A percentile compares a stretch with the other conserved stretches of the same genome.
These are phyloP conservation scores for Butorides virescens DNA, from an alignment of 2,113 vertebrate genomes.

Conservation along the genomic window DNA sequence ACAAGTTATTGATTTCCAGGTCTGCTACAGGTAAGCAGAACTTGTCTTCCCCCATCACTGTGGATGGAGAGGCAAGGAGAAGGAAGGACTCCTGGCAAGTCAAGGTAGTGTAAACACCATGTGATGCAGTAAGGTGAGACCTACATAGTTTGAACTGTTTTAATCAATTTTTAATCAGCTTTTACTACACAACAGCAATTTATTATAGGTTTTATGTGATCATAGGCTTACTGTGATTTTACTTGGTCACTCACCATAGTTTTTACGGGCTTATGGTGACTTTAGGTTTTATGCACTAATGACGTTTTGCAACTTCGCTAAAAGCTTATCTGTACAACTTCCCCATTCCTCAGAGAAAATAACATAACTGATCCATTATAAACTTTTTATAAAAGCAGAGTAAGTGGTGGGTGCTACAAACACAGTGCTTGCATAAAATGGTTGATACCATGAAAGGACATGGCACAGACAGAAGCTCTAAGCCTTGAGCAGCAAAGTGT, in stretches of 20 bases:
- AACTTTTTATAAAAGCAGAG: background rate
- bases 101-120: background rate
- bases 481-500: background rate
- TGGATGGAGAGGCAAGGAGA: background rate
- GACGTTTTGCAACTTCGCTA: background rate
- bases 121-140: background rate
- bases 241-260: background rate
- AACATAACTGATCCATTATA: background rate
- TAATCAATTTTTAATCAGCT: conserved; percentile 49
- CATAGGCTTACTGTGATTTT: background rate
- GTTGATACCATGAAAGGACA: background rate
- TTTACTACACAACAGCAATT: conserved; percentile 32
- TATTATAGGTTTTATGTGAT: conserved; percentile 20
- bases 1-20: background rate
- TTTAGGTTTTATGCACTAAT: conserved; percentile 15
- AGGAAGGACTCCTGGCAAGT: background rate
- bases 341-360: background rate
- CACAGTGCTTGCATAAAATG: background rate
- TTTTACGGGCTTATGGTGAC: conserved; percentile 4
- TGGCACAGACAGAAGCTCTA: background rate
- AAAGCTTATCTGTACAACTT: background rate
- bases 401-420: background rate
- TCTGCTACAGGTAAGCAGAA: background rate
- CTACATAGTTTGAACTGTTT: background rate
- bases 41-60: background rate